Percentiles rank a stretch among this genome's conserved stretches.
phyloP scores from a whole-genome alignment of 2,797 vertebrate species.

The Schizopygopsis malacanthus region DNA sequence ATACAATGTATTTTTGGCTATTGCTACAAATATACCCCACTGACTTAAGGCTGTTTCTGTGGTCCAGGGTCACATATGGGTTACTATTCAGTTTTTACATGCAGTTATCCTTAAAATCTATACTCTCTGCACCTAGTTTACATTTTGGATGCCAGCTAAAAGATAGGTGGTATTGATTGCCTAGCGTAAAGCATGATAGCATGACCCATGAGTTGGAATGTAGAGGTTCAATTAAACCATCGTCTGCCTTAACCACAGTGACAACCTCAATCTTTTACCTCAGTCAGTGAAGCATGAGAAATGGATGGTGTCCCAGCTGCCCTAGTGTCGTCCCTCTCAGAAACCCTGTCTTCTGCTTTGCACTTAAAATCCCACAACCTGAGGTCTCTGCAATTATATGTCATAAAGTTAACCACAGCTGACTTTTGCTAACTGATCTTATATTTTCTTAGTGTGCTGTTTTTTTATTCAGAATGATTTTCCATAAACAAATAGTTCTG shows the following conservation, averaged over 20 bases:
- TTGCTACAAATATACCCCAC: too few relatives aligned
- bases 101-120: neutral
- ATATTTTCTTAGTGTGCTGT: neutral
- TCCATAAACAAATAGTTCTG: neutral
- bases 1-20: too few relatives aligned
- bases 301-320: slow-evolving; percentile 37
- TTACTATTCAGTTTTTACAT: neutral
- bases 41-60: too few relatives aligned
- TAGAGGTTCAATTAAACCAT: slow-evolving; percentile 41
- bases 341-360: slow-evolving; percentile 37
- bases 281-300: slow-evolving; percentile 37
- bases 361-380: slow-evolving; percentile 44
- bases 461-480: slow-evolving; percentile 9
- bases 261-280: slow-evolving; percentile 45
- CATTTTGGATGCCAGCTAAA: slow-evolving; percentile 2
- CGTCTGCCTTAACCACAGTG: slow-evolving; percentile 33
- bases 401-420: slow-evolving; percentile 45
- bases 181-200: slow-evolving; percentile 27
- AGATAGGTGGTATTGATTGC: neutral
- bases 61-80: too few relatives aligned
- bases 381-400: slow-evolving; percentile 49
- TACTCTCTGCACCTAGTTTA: slow-evolving; percentile 21
- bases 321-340: slow-evolving; percentile 11
- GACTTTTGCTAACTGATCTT: slow-evolving; percentile 29
- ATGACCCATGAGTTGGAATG: slow-evolving; percentile 33